Conservation (phyloP, 2,888 invertebrate genomes). For the Autographa gamma region DNA sequence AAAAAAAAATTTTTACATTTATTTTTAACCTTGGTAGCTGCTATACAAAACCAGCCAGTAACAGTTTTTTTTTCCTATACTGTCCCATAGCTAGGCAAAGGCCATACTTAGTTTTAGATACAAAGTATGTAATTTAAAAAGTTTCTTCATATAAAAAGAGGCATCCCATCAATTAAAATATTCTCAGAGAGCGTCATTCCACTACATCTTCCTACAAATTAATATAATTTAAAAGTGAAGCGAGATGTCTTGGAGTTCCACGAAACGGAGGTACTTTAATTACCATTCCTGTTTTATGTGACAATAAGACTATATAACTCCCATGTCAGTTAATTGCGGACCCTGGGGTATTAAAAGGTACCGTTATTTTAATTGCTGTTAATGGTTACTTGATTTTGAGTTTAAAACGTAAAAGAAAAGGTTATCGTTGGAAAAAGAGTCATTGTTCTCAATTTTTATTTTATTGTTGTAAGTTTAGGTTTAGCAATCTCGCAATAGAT, state of each 20-base stretch:
- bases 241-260: constrained; percentile 33
- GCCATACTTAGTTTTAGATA: not conserved
- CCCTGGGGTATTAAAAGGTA: constrained; percentile 26
- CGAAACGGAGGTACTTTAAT: constrained; percentile 51
- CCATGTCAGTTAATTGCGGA: constrained; percentile 42
- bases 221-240: constrained; percentile 46
- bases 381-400: constrained; percentile 9
- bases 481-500: too few relatives aligned
- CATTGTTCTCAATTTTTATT: not conserved
- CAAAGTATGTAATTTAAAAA: not conserved
- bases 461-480: not conserved
- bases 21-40: too few relatives aligned
- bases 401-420: not conserved
- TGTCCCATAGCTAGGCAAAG: too few relatives aligned
- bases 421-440: not conserved
- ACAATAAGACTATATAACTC: constrained; percentile 52
- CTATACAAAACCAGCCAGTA: too few relatives aligned
- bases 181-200: constrained; percentile 15
- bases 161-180: constrained; percentile 20
- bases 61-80: too few relatives aligned
- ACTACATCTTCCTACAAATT: constrained; percentile 32
- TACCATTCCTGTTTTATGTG: constrained; percentile 55
- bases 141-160: not conserved
- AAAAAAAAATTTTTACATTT: too few relatives aligned
- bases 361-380: constrained; percentile 14